These are phyloP conservation scores for Syngnathus typhle DNA, from an alignment of 2,113 vertebrate species.

Conservation along the genomic window DNA sequence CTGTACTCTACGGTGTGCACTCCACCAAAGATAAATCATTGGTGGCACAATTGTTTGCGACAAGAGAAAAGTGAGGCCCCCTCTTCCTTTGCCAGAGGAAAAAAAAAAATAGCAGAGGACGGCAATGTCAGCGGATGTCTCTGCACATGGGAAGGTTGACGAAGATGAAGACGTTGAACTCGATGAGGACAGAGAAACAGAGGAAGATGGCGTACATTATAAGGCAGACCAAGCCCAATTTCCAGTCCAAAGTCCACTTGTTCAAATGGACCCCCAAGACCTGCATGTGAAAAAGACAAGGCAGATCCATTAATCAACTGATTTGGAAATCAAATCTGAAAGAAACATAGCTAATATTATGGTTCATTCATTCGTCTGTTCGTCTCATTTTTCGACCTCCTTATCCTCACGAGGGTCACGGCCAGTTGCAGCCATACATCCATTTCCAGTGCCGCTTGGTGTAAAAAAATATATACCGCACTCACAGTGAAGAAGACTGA, in stretches of 20 bases:
- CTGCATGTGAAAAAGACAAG: slow-evolving; percentile 54
- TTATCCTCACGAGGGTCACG: too few species aligned
- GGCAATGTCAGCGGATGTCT: slow-evolving; percentile 66
- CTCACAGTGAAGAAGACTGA: slow-evolving; percentile 92
- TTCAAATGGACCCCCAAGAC: slow-evolving; percentile 90
- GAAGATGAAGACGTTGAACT: slow-evolving; percentile 95
- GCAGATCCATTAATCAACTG: neutral
- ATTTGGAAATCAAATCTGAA: neutral
- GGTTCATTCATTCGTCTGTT: too few species aligned
- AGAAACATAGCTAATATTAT: too few species aligned
- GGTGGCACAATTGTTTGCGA: slow-evolving; percentile 33
- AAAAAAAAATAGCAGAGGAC: slow-evolving; percentile 10
- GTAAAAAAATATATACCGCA: slow-evolving; percentile 16
- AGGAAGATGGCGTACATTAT: slow-evolving; percentile 86
- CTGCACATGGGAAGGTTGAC: slow-evolving; percentile 95
- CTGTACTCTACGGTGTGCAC: slow-evolving; percentile 29
- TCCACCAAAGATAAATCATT: slow-evolving; percentile 56
- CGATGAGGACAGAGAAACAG: slow-evolving; percentile 92
- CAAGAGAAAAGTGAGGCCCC: slow-evolving; percentile 29
- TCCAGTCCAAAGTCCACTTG: slow-evolving; percentile 91
- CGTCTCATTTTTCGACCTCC: too few species aligned
- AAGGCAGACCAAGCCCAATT: slow-evolving; percentile 83
- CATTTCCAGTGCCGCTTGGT: neutral
- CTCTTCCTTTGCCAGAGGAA: slow-evolving; percentile 17
- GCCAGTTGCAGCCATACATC: neutral